Percentiles rank a stretch among this genome's conserved stretches.
These are phyloP conservation scores for Anabas testudineus DNA, from an alignment of 2,797 vertebrate genomes.

Conservation along the genomic window DNA sequence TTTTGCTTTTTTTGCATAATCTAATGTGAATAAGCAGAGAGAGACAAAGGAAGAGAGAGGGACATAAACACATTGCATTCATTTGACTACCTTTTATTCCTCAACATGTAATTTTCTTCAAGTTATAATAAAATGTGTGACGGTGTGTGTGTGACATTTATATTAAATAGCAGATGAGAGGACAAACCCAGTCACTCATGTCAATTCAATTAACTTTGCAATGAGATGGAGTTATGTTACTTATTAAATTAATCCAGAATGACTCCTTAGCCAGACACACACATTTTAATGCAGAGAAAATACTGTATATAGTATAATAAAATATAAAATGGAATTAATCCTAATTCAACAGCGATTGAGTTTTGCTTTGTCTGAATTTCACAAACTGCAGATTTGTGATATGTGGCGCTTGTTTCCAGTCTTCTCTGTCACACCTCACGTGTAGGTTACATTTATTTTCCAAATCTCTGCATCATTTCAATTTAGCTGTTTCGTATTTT, in stretches of 20 bases:
- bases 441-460: too few relatives aligned
- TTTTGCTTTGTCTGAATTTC: not conserved
- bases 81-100: too few relatives aligned
- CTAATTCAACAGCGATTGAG: not conserved
- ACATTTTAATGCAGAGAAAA: not conserved
- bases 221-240: constrained; percentile 11
- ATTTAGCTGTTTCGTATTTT: constrained; percentile 1
- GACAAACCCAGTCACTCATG: not conserved
- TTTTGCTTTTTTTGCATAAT: too few relatives aligned
- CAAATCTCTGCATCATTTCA: not conserved
- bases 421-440: not conserved
- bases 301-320: not conserved
- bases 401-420: not conserved
- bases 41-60: too few relatives aligned
- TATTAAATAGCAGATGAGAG: constrained; percentile 26
- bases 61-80: too few relatives aligned
- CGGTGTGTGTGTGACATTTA: constrained; percentile 18
- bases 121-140: not conserved
- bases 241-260: not conserved
- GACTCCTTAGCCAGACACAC: not conserved
- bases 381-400: not conserved
- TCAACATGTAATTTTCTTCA: too few relatives aligned
- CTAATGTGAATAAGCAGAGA: not conserved
- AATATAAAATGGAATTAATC: not conserved
- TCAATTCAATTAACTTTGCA: constrained; percentile 12